These are phyloP conservation scores for Spodoptera littoralis DNA, from an alignment of 2,888 invertebrate species.

Conservation along the genomic window DNA sequence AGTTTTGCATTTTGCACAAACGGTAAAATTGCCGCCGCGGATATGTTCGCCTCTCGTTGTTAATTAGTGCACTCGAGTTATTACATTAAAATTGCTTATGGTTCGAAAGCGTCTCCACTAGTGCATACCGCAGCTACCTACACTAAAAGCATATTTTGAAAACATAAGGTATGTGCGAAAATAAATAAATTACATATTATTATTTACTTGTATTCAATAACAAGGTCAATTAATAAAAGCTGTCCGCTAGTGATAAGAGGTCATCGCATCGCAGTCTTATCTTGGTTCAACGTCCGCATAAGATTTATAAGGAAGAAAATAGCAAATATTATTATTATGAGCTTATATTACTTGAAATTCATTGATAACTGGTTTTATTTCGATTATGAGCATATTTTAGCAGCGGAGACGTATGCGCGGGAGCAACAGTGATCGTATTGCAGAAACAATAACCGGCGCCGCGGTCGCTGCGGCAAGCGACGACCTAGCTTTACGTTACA, in stretches of 20 bases:
- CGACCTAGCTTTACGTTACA: conserved; percentile 52
- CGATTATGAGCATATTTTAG: not conserved
- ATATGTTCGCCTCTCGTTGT: conserved; percentile 65
- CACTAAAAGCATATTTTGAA: conserved; percentile 14
- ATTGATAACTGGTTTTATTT: not conserved
- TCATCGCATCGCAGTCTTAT: conserved; percentile 59
- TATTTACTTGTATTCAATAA: conserved; percentile 42
- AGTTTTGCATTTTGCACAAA: conserved; percentile 66
- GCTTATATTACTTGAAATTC: not conserved
- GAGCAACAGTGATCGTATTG: conserved; percentile 60
- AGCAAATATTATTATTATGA: conserved; percentile 18
- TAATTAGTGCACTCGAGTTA: conserved; percentile 71
- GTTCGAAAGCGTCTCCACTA: conserved; percentile 60
- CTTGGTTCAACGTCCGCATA: conserved; percentile 60
- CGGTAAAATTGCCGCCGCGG: conserved; percentile 65
- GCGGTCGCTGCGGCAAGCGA: conserved; percentile 59
- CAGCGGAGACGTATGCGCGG: conserved; percentile 11
- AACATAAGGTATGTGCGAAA: conserved; percentile 25
- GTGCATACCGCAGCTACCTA: conserved; percentile 55
- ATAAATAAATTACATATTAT: conserved; percentile 15
- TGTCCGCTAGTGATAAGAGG: conserved; percentile 67
- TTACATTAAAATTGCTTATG: conserved; percentile 63
- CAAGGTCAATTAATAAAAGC: conserved; percentile 56
- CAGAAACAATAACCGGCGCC: conserved; percentile 61
- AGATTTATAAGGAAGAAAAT: conserved; percentile 53